Base-by-base conservation (phyloP, 2,888 invertebrate species). In the Orchesella flavescens region DNA sequence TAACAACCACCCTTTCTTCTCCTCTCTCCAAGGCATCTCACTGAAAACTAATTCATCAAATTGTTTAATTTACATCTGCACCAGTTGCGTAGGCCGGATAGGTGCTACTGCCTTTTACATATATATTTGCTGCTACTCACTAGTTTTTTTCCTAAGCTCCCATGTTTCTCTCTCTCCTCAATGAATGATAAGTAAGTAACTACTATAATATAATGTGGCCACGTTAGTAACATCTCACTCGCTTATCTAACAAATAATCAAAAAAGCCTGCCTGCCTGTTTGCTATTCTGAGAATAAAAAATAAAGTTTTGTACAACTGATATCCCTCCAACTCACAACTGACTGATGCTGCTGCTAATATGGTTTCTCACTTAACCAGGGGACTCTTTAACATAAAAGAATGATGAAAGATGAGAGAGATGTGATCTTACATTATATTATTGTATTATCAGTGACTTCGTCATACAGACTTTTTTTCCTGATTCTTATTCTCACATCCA, bases 381-480 rank as follows among this genome's bases (percentile, higher is more conserved):
- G 24, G n/a, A 34, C 77, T 69, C 55, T 77, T 77, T 77, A 77
- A 77, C 77, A 69, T 77, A 77, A 77, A 43, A 61, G 69, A 69
- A 77, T 68, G 61, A 57, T n/a, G 17, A 44, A 57, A 57, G 61
- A 59, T 61, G 57, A 76, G 59, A 59, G 63, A 78, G 61, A 65
- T 78, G 71, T 71, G 78, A 78, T 78, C 78, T 71, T 19, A 61
- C 78, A 78, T 78, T 46, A 44, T 46, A 53, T 46, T 76, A 78
- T 78, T 46, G 17, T 46, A 53, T 46, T 76, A 68, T 77, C 69
- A 69, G 46, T 63, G 59, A 59, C 59, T 59, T 59, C 4, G 59
- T 59, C 19, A 10, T 59, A 59, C 34, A n/a, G n/a, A 34, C 34
- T 59, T 59, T 57, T 57, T 72, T 72, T 72, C 72, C 59, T 72